These are phyloP conservation scores for Canis aureus DNA, from an alignment of 2,113 vertebrate genomes.

Conservation along the genomic window DNA sequence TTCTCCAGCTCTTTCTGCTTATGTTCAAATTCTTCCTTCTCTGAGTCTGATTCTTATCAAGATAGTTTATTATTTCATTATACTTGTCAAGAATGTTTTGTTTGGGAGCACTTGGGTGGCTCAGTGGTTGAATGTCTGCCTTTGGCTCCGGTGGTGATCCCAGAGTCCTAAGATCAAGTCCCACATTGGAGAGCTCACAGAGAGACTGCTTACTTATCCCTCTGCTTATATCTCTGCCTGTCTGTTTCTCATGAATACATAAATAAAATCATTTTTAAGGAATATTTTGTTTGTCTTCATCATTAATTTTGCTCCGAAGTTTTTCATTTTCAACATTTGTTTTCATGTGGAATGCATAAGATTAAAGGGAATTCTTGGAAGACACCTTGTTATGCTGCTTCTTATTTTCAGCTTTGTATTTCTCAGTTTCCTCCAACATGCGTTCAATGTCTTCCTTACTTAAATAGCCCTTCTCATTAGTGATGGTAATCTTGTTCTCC, in stretches of 20 bases:
- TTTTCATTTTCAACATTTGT: not conserved
- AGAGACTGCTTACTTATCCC: too few relatives aligned
- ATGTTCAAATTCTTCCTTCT: not conserved
- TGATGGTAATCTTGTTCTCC: slow-evolving; percentile 97
- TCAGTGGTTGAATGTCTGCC: too few relatives aligned
- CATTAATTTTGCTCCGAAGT: not conserved
- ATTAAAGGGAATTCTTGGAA: slow-evolving; percentile 89
- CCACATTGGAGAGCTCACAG: too few relatives aligned
- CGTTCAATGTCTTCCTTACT: slow-evolving; percentile 97
- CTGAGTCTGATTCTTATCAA: not conserved
- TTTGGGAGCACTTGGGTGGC: too few relatives aligned
- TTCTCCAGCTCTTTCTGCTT: not conserved
- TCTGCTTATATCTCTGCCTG: too few relatives aligned
- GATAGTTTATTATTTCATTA: not conserved
- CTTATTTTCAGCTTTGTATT: slow-evolving; percentile 96
- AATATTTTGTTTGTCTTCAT: not conserved
- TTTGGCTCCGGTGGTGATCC: too few relatives aligned
- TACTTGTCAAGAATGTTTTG: not conserved
- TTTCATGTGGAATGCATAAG: slow-evolving; percentile 82
- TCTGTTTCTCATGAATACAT: too few relatives aligned
- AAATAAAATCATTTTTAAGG: too few relatives aligned
- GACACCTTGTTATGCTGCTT: slow-evolving; percentile 95
- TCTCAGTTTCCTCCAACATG: slow-evolving; percentile 96
- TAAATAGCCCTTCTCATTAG: slow-evolving; percentile 95
- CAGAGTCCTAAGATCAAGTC: too few relatives aligned